phyloP scores from a whole-genome alignment of 53 echinoderm and acorn worm genomes.

The Hippasteria phrygiana region DNA sequence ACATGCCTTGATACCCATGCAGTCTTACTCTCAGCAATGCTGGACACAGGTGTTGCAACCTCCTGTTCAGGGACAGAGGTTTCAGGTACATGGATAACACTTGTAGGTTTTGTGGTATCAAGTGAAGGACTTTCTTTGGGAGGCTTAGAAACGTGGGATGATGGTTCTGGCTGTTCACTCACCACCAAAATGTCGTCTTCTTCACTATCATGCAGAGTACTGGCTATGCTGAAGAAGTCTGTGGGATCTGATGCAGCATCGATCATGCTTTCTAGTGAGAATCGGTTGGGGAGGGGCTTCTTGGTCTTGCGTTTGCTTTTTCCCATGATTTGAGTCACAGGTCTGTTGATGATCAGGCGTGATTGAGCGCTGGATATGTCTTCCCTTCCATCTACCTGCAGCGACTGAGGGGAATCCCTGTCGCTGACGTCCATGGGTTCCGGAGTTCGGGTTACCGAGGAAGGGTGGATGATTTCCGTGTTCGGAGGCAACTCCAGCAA shows the following conservation, averaged over 20 bases:
- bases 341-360: conserved; percentile 36
- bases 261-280: conserved; percentile 83
- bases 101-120: not conserved
- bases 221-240: conserved; percentile 93
- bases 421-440: not conserved
- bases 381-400: not conserved
- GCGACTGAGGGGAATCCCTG: not conserved
- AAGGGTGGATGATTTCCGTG: conserved; percentile 31
- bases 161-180: not conserved
- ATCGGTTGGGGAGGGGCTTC: conserved; percentile 57
- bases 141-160: not conserved
- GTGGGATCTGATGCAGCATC: conserved; percentile 91
- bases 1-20: not conserved
- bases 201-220: conserved; percentile 73
- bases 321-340: conserved; percentile 56
- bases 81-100: conserved; percentile 9
- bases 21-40: not conserved
- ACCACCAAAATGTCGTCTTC: conserved; percentile 26
- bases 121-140: not conserved
- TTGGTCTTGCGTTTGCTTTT: conserved; percentile 62
- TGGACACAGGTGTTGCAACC: not conserved
- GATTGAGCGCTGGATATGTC: not conserved
- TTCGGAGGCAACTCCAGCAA: conserved; percentile 35
- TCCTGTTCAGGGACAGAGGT: conserved; percentile 21
- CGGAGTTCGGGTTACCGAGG: not conserved